Percentiles rank a stretch among this genome's conserved stretches.
phyloP scores from a whole-genome alignment of 2,797 vertebrate species.

The Lates japonicus region DNA sequence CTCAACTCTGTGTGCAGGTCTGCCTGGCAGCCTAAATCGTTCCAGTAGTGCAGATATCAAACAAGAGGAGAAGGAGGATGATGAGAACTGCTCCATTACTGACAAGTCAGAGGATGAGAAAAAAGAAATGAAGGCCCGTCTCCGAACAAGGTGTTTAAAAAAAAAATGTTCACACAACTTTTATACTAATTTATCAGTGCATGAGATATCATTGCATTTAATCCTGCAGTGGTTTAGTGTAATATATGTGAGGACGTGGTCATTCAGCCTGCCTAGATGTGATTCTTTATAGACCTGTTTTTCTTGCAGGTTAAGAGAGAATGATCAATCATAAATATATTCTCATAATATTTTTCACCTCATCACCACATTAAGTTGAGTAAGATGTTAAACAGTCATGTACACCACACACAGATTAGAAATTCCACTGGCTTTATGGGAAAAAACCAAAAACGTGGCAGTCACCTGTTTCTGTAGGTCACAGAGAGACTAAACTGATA shows the following conservation, averaged over 20 bases:
- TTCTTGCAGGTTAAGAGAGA: not conserved
- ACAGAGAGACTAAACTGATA: not conserved
- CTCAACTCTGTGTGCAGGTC: constrained; percentile 71
- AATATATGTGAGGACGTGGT: constrained; percentile 5
- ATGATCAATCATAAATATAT: not conserved
- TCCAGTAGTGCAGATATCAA: constrained; percentile 88
- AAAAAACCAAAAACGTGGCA: not conserved
- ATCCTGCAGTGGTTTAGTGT: constrained; percentile 9
- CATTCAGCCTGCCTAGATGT: not conserved
- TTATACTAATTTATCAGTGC: constrained; percentile 10
- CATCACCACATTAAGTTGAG: not conserved
- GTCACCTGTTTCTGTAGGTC: not conserved
- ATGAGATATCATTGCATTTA: not conserved
- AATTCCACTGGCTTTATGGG: not conserved
- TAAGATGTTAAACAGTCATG: not conserved
- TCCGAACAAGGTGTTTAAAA: constrained; percentile 82
- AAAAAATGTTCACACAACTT: not conserved
- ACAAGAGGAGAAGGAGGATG: constrained; percentile 94
- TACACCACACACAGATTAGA: not conserved
- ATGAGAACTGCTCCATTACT: constrained; percentile 90
- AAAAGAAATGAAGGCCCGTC: constrained; percentile 91
- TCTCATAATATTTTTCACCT: not conserved
- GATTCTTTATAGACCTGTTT: not conserved
- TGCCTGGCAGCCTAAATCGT: constrained; percentile 82
- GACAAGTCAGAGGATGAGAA: constrained; percentile 95